A percentile compares a stretch with the other conserved stretches of the same genome.
Conservation (phyloP, 2,888 invertebrate genomes). For the Glaucopsyche alexis region DNA sequence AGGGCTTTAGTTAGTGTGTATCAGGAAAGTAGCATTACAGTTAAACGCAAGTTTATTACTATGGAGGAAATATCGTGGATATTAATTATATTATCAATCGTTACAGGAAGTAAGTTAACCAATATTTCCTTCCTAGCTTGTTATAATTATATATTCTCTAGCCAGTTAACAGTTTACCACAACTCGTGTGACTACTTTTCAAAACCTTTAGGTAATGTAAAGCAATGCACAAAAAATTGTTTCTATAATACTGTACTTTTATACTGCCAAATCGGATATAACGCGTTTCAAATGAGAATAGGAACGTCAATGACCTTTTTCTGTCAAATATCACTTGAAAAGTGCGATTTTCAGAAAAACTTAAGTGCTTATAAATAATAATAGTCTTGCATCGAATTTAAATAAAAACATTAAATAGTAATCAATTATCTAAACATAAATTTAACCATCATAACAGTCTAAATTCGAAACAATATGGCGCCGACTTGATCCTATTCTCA, state of each 20-base stretch:
- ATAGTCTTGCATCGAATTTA: too few species aligned
- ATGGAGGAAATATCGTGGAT: constrained; percentile 7
- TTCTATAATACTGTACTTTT: not conserved
- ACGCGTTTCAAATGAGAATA: too few species aligned
- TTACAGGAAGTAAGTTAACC: constrained; percentile 7
- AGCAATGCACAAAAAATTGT: not conserved
- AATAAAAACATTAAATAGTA: too few species aligned
- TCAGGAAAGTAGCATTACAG: not conserved
- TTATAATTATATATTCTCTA: constrained; percentile 1
- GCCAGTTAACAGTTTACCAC: not conserved
- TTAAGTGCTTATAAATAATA: too few species aligned
- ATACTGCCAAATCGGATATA: not conserved
- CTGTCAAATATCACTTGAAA: too few species aligned
- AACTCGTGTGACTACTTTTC: constrained; percentile 19
- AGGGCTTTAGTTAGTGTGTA: not conserved
- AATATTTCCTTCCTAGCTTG: constrained; percentile 21
- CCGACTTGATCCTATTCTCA: too few species aligned
- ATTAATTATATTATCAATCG: constrained; percentile 13
- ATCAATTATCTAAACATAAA: too few species aligned
- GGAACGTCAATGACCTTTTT: too few species aligned
- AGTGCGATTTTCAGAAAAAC: too few species aligned
- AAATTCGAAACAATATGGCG: too few species aligned
- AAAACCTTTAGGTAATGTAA: constrained; percentile 12
- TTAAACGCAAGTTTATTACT: not conserved
- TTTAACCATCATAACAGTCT: too few species aligned